Evolutionary conservation across 2,113 vertebrate genomes (phyloP), one percentile per base, ranked within the genome.

Genomic region (Microtus pennsylvanicus): DNA sequence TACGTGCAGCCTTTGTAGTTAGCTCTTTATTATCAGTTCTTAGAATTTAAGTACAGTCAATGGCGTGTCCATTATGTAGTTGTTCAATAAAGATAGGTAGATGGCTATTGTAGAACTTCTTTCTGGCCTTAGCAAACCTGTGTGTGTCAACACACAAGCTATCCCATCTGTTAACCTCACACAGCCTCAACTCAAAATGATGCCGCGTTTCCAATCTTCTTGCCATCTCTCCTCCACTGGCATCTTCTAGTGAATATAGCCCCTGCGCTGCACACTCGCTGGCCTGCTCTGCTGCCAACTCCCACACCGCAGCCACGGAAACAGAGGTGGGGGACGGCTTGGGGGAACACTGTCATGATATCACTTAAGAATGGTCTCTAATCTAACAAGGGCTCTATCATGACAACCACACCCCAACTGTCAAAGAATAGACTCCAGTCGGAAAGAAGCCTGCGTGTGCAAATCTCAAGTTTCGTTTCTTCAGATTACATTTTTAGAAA

Each of bases 81-180:
- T 95, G 47, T 42, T 94, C 94, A 93, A 93, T 72, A 96, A 97
- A 96, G 26, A 94, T 61, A n/a, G 76, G 47, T 52, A 87, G 28
- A 13, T 89, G 63, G 76, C 69, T 87, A 94, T 30, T 11, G 21
- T 1, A 47, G 33, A 50, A 80, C 50, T 89, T 52, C 14, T 91
- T 95, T 87, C 69, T 92, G 55, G 42, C 47, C 74, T 30, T 38
- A 72, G 35, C 13, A 89, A 94, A 83, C 65, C 26, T 69, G 38
- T 83, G 50, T 93, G 35, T 55, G 24, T 92, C 47, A 63, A 38
- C 11, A 90, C 61, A 58, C 45, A 72, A 88, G 58, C 28, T 89
- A 80, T 45, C 38, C 69, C 69, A 42, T 87, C 58, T 58, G 19
- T 21, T 21, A 58, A 94, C 87, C n/a, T 33, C 82, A 12, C 82